Conservation (phyloP, 2,113 vertebrate genomes). For the Xyliphius kryptos region DNA sequence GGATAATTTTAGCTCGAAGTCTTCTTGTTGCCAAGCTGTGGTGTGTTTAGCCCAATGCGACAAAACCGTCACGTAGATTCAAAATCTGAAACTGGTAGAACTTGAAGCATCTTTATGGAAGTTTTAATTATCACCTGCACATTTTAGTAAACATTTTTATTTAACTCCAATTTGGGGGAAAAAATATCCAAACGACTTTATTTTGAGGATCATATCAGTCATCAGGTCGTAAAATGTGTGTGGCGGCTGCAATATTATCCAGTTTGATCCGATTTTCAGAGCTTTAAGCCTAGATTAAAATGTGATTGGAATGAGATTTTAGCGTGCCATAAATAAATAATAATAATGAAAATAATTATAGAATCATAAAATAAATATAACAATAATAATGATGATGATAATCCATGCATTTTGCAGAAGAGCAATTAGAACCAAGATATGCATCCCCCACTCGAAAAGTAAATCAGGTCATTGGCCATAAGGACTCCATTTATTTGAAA, state of each 20-base stretch:
- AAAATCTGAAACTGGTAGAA: neutral
- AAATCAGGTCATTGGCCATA: slow-evolving; percentile 53
- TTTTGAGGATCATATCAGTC: slow-evolving; percentile 44
- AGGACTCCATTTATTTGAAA: slow-evolving; percentile 46
- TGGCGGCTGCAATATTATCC: slow-evolving; percentile 46
- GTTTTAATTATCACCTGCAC: too few species aligned
- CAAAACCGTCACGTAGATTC: slow-evolving; percentile 5
- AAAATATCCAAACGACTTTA: slow-evolving; percentile 5
- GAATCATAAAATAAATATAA: slow-evolving; percentile 13
- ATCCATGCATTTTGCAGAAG: slow-evolving; percentile 47
- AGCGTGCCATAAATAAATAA: slow-evolving; percentile 12
- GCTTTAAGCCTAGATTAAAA: slow-evolving; percentile 50
- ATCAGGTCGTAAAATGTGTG: slow-evolving; percentile 42
- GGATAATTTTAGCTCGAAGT: slow-evolving; percentile 23
- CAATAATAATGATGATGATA: slow-evolving; percentile 14
- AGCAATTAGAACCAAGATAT: slow-evolving; percentile 47
- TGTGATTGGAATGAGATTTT: slow-evolving; percentile 37
- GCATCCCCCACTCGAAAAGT: slow-evolving; percentile 46
- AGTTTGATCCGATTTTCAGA: slow-evolving; percentile 47
- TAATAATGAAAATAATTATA: neutral
- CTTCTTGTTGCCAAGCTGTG: slow-evolving; percentile 30
- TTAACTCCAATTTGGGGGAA: neutral
- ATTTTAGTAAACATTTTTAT: too few species aligned
- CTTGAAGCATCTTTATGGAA: too few species aligned
- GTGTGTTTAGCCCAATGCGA: slow-evolving; percentile 25